Evolutionary conservation across 2,797 vertebrate species (phyloP), one percentile per base, ranked within the genome.

Genomic region (Lophius americanus): DNA sequence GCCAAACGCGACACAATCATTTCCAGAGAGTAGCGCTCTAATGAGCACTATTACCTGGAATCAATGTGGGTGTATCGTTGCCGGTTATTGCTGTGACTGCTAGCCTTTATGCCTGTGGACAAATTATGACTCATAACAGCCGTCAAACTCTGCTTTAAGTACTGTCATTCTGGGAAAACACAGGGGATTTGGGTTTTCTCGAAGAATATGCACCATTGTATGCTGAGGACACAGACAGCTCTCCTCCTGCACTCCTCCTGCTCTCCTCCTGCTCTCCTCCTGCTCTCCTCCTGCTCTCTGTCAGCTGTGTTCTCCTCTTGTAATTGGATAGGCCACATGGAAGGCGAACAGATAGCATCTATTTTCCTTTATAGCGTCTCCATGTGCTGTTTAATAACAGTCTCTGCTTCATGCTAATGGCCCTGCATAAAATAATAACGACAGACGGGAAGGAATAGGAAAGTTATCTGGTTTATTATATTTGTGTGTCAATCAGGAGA

Each of bases 291-390:
- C 38, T 46, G 54, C 4, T 4, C 6, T 46, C 64, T 36, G 57
- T 68, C 35, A 47, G 55, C 47, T 50, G 3, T 39, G 38, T 54
- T 63, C 60, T 68, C 36, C 35, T n/a, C n/a, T 70, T 70, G 57
- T 50, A 67, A 75, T 51, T 52, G 62, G 37, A 51, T 53, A 44
- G 52, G 52, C 66, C 10, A 50, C 59, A 51, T 42, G 42, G 11
- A 32, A 23, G 55, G 46, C 48, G 44, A 57, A 38, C 67, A 57
- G 72, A 83, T 75, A 66, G 10, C 66, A 74, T 85, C 79, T 86
- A 72, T 62, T 82, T 23, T 72, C 64, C 84, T 78, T 51, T 75
- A 69, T 85, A 59, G 68, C 61, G 7, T 52, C 43, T 48, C 60
- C 49, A 32, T 75, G 66, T 79, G 61, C 55, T 64, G 67, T 64